Evolutionary conservation across 2,797 vertebrate species (phyloP).

Genomic region (Ctenosaura bakeri): DNA sequence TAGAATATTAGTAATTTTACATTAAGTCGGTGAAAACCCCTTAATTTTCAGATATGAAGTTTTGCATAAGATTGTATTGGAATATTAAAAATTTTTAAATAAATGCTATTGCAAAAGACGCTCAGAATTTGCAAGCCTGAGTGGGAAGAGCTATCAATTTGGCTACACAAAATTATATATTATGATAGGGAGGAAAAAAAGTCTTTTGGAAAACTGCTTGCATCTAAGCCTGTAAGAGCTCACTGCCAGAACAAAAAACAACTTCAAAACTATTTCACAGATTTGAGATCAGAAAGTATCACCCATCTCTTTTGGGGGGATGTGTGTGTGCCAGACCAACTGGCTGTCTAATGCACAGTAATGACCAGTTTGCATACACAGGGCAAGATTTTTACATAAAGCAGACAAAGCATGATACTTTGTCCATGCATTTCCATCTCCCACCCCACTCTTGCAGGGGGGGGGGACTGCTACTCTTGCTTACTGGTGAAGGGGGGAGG

Average conservation of each 20-base stretch:
- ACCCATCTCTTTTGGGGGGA: background rate
- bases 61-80: background rate
- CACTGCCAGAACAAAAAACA: background rate
- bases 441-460: too few relatives aligned
- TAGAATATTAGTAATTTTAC: background rate
- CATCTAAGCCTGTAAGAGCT: background rate
- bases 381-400: too few relatives aligned
- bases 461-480: background rate
- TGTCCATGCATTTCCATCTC: background rate
- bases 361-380: background rate
- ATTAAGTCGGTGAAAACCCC: too few relatives aligned
- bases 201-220: background rate
- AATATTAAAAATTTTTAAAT: background rate
- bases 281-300: background rate
- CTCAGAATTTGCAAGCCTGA: background rate
- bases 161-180: background rate
- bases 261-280: background rate
- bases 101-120: background rate
- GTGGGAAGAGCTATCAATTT: slow-evolving; percentile 7
- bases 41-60: background rate
- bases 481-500: background rate
- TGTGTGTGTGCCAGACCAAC: too few relatives aligned
- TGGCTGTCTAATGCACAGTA: background rate
- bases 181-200: background rate
- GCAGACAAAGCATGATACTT: background rate